Evolutionary conservation across 2,888 invertebrate species (phyloP).

Genomic region (Camponotus fellah): DNA sequence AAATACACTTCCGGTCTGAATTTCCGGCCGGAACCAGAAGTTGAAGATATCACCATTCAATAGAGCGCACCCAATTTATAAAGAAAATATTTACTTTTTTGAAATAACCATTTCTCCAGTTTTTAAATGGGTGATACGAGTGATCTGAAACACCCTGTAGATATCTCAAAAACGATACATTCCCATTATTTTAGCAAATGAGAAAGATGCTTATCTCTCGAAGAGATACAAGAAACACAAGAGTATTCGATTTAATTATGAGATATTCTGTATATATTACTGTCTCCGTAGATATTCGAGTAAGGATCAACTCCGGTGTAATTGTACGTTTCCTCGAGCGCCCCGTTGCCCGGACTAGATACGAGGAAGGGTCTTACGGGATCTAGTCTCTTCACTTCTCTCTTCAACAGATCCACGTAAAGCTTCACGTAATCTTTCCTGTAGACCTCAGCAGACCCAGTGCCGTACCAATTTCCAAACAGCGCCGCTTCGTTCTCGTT

Average conservation of each 20-base stretch:
- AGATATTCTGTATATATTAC: slow-evolving; percentile 84
- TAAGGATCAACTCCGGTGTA: slow-evolving; percentile 93
- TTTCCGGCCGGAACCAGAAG: too few relatives aligned
- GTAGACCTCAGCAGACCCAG: slow-evolving; percentile 87
- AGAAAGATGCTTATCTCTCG: neutral
- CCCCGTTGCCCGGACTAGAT: slow-evolving; percentile 97
- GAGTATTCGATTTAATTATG: neutral
- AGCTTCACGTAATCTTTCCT: slow-evolving; percentile 93
- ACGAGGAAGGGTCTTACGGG: slow-evolving; percentile 90
- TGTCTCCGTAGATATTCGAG: slow-evolving; percentile 94
- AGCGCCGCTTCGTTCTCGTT: slow-evolving; percentile 98
- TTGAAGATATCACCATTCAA: too few relatives aligned
- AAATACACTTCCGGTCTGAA: too few relatives aligned
- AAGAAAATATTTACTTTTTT: too few relatives aligned
- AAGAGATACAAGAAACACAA: neutral
- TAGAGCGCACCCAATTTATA: too few relatives aligned
- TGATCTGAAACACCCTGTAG: too few relatives aligned
- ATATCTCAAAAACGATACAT: too few relatives aligned
- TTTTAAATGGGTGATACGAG: too few relatives aligned
- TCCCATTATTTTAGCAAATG: too few relatives aligned
- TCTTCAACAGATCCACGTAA: slow-evolving; percentile 92
- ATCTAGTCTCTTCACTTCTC: slow-evolving; percentile 89
- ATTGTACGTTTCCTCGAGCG: slow-evolving; percentile 90
- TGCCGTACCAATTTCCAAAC: slow-evolving; percentile 92
- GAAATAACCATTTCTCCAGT: too few relatives aligned